Conservation (phyloP, 2,113 vertebrate species). For the Piliocolobus tephrosceles region DNA sequence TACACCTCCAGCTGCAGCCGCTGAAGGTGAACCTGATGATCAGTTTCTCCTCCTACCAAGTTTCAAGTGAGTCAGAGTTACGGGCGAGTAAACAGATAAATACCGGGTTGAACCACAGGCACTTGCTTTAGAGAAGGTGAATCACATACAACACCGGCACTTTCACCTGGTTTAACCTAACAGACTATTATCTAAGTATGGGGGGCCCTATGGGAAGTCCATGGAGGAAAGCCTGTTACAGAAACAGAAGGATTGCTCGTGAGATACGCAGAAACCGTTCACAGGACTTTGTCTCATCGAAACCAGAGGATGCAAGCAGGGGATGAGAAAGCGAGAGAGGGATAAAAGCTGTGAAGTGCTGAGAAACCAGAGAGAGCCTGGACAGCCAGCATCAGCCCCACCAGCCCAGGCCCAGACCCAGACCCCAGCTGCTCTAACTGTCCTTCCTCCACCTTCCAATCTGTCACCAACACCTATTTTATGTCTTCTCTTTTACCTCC, state of each 20-base stretch:
- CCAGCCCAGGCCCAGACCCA: background rate
- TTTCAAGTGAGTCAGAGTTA: too few relatives aligned
- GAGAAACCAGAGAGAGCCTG: background rate
- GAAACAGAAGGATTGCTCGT: background rate
- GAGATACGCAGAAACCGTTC: background rate
- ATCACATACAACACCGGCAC: background rate
- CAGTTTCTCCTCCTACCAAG: background rate
- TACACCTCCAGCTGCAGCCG: fast-evolving
- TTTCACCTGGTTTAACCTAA: background rate
- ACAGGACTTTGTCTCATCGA: background rate
- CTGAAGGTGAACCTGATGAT: background rate
- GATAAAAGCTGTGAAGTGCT: background rate
- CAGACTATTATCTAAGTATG: background rate
- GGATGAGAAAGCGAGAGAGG: background rate
- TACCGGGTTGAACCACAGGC: background rate
- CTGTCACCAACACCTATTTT: background rate
- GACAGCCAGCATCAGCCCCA: too few relatives aligned
- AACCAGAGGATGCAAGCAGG: background rate
- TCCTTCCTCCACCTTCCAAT: background rate
- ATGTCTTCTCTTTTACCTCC: background rate
- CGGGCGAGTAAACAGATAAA: background rate
- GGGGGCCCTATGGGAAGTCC: background rate
- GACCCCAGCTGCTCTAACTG: background rate
- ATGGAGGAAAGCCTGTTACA: background rate
- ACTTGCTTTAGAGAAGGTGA: background rate